These are phyloP conservation scores for Cebidichthys violaceus DNA, from an alignment of 2,113 vertebrate genomes.

Conservation along the genomic window DNA sequence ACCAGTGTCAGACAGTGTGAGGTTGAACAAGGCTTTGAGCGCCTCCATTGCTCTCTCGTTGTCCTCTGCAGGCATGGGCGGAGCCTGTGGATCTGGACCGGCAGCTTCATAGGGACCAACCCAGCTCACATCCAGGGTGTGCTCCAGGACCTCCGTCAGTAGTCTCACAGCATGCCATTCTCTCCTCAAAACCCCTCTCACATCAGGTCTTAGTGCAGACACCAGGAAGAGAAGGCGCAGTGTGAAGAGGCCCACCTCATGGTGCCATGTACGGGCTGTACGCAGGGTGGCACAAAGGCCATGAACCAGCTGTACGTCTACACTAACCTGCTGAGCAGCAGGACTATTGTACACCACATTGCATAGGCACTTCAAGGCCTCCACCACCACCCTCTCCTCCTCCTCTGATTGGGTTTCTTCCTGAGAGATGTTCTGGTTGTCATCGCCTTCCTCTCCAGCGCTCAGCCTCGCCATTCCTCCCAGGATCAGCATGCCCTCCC, in stretches of 20 bases:
- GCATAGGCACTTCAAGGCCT: constrained; percentile 98
- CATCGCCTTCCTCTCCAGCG: constrained; percentile 23
- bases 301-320: constrained; percentile 90
- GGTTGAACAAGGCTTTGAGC: constrained; percentile 96
- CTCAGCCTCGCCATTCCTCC: constrained; percentile 87
- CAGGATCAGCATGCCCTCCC: constrained; percentile 91
- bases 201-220: constrained; percentile 91
- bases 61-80: constrained; percentile 87
- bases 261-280: constrained; percentile 80
- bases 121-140: constrained; percentile 91
- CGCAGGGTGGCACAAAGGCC: constrained; percentile 90
- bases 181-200: constrained; percentile 86
- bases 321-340: constrained; percentile 92
- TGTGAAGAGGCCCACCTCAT: constrained; percentile 94
- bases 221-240: constrained; percentile 96
- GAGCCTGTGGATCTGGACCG: constrained; percentile 81
- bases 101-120: constrained; percentile 89
- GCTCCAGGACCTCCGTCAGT: constrained; percentile 92
- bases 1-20: constrained; percentile 90
- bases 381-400: constrained; percentile 91
- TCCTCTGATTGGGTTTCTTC: constrained; percentile 82
- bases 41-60: constrained; percentile 94
- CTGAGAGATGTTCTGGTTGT: constrained; percentile 35
- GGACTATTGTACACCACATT: constrained; percentile 96
- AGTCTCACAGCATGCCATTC: constrained; percentile 89